Percentiles rank a stretch among this genome's conserved stretches.
These are phyloP conservation scores for Peromyscus maniculatus DNA, from an alignment of 2,113 vertebrate species.

Conservation along the genomic window DNA sequence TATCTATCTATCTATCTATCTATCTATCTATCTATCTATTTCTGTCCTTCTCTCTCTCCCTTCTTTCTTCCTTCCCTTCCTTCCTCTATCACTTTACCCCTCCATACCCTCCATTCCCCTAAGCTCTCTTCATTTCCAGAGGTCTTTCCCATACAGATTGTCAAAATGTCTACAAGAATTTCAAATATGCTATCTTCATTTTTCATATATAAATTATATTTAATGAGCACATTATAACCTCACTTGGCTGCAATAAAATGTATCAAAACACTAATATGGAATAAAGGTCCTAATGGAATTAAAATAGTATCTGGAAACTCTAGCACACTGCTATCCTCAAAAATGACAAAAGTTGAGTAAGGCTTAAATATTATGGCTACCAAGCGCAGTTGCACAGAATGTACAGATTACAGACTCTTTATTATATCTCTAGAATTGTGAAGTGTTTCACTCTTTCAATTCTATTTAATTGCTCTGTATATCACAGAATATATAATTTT, in stretches of 20 bases:
- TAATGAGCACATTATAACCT: not conserved
- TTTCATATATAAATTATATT: not conserved
- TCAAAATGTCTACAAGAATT: not conserved
- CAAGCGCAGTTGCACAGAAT: rapidly evolving
- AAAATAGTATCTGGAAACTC: not conserved
- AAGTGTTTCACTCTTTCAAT: rapidly evolving
- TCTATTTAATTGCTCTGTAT: not conserved
- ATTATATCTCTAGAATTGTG: no score
- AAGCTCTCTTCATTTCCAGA: not conserved
- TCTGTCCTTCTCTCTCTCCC: rapidly evolving
- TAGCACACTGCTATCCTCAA: not conserved
- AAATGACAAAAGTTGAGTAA: not conserved
- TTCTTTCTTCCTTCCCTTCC: rapidly evolving
- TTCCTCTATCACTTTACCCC: not conserved
- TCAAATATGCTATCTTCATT: not conserved
- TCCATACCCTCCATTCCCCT: not conserved
- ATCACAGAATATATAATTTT: not conserved
- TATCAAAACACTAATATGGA: not conserved
- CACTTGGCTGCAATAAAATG: not conserved
- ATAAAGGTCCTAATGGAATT: not conserved
- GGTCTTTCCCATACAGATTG: not conserved
- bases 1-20: not conserved
- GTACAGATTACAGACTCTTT: rapidly evolving
- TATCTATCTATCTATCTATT: not conserved
- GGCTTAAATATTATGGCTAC: rapidly evolving